Base-by-base conservation (phyloP, 2,888 invertebrate species). In the Pristionchus japonicus region DNA sequence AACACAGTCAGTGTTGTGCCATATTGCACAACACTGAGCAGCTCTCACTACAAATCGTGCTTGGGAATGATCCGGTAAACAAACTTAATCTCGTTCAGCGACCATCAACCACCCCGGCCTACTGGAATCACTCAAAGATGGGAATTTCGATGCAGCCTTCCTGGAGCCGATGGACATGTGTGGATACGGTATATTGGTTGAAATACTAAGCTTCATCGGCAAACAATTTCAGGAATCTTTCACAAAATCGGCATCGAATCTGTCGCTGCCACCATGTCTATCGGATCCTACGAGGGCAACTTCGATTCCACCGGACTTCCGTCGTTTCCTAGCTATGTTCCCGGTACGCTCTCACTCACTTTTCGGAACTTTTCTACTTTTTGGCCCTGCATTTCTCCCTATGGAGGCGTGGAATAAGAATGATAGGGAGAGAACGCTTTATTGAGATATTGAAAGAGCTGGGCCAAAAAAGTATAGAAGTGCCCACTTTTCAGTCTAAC, bases 81-180 rank as follows among this genome's bases (percentile, higher is more conserved):
- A 9, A 47, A 47, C 47, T 47, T 52, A 15, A 70, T 37, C 20
- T 20, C 3, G 43, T 43, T 11, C 27, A 67, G 85, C 85, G 1
- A 85, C 85, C 6, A 11, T 85, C 2, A 40, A 11, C 23, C 86
- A 86, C 52, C 86, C 86, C 23, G 86, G 86, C 9, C 70, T 86
- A 4, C 2, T 86, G 23, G 86, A 86, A 31, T 23, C 27, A 4
- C 70, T 86, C 0, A 20, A 61, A 23, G 23, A 9, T 1, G 86
- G 47, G 15, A 20, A 70, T 27, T 86, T 70, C 37, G 70, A 86
- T 23, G 67, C 70, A 0, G 86, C 86, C 0, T 37, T 86, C 40
- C n/a, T 64, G 3, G 86, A 86, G 70, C 49, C 86, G 0, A 20
- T 86, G 47, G 86, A 86, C 86, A 70, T 70, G 70, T 86, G 86